Percentiles rank a stretch among this genome's conserved stretches.
Conservation (phyloP, 2,113 vertebrate genomes). For the Chlorodrepanis virens region DNA sequence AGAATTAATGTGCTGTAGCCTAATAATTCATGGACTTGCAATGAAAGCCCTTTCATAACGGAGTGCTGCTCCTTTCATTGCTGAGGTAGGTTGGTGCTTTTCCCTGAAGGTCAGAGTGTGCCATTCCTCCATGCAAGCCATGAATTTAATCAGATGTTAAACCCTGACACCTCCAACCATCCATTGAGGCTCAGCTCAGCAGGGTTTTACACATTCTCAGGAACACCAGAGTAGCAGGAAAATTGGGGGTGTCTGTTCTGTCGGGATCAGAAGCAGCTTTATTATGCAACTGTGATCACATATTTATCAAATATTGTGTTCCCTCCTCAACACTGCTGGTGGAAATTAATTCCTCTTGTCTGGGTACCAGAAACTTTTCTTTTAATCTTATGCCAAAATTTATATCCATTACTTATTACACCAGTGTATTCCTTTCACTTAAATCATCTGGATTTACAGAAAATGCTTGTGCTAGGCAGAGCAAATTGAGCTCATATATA, state of each 20-base stretch:
- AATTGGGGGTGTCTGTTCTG: neutral
- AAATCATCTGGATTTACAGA: neutral
- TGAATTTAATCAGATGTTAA: neutral
- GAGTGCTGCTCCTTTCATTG: neutral
- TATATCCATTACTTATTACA: neutral
- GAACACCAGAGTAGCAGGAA: neutral
- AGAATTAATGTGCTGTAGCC: slow-evolving; percentile 22
- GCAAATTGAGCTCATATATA: neutral
- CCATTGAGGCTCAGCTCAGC: neutral
- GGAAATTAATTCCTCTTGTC: slow-evolving; percentile 6
- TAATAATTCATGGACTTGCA: slow-evolving; percentile 32
- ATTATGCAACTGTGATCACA: neutral
- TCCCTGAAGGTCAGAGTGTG: neutral
- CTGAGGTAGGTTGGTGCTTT: neutral
- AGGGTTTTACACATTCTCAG: neutral
- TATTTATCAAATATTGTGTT: neutral
- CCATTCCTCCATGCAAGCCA: neutral
- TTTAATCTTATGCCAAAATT: neutral
- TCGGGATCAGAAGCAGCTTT: neutral
- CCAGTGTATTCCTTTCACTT: neutral
- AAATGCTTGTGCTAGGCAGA: neutral
- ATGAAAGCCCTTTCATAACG: neutral
- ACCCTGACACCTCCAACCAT: neutral
- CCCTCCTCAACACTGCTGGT: neutral
- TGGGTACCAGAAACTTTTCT: neutral